Base-by-base conservation (phyloP, 2,797 vertebrate species). In the Tolypeutes matacus region DNA sequence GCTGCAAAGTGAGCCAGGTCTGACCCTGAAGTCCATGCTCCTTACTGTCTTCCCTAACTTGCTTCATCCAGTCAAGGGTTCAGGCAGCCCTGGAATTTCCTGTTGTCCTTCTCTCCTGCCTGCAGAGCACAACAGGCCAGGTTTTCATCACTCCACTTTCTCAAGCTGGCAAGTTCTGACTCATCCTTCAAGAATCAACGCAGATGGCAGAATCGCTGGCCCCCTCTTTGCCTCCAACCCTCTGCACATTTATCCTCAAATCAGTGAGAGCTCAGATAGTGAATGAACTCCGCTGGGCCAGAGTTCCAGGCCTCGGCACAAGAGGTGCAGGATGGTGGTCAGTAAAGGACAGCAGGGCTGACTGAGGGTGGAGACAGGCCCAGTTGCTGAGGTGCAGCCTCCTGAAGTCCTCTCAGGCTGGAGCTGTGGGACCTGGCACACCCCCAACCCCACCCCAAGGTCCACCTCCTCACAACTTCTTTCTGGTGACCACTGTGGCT, bases 21-120 rank as follows among this genome's bases (percentile, higher is more conserved):
- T 23, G 39, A 80, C 65, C 70, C 69, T 64, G 65, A 17, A 8
- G 56, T 39, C 60, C 39, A 46, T 13, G 29, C 53, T 87, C 69
- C 56, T 86, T 21, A 39, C 13, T 0, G 4, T 73, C 75, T 60
- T 67, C 80, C 60, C 56, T 25, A n/a, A 51, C 72, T 85, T 73
- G 4, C 56, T 72, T 56, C 3, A 9, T 49, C 83, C 11, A 27
- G 10, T 34, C 64, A 20, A 14, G 84, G 53, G 86, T 56, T 83
- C 70, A 70, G 77, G 86, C 65, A 73, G 95, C 62, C 53, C 60
- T 84, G 76, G 86, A 67, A 91, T 76, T 84, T 87, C 77, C 31
- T 86, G 77, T 81, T 58, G n/a, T 64, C 75, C 73, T 75, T 25
- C 69, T 73, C 46, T 89, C 14, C 13, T 51, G 72, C 75, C 81